These are phyloP conservation scores for Zhuqinia jingwanae DNA, from an alignment of 2,888 invertebrate species.

Conservation along the genomic window DNA sequence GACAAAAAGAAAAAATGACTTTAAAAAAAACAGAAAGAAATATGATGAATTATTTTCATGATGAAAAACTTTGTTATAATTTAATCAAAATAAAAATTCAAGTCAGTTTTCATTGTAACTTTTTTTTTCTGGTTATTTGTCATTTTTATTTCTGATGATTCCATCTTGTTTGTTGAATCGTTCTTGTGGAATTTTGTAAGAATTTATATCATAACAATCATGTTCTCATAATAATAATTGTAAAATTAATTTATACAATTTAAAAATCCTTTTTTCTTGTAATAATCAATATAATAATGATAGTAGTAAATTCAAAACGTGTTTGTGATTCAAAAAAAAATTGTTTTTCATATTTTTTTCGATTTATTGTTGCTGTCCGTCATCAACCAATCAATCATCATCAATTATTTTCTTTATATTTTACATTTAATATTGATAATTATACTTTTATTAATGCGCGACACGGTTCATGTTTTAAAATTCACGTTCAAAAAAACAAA, in stretches of 20 bases:
- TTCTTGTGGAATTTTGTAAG: conserved; percentile 51
- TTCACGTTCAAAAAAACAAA: no score
- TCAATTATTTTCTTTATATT: no score
- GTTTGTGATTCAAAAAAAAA: not conserved
- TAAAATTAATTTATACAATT: not conserved
- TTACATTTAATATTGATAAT: no score
- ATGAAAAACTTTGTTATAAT: no score
- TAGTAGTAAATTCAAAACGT: not conserved
- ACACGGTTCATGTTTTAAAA: no score
- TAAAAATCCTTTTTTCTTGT: not conserved
- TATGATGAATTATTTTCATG: not conserved
- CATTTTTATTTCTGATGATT: conserved; percentile 73
- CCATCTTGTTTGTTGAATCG: conserved; percentile 66
- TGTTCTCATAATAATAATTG: not conserved
- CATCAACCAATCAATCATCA: no score
- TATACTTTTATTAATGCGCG: no score
- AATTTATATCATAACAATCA: not conserved
- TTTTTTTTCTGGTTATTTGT: conserved; percentile 69
- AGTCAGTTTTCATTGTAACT: not conserved
- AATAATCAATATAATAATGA: not conserved
- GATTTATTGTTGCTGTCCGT: no score
- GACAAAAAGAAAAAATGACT: conserved; percentile 5
- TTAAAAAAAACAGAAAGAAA: no score
- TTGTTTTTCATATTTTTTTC: no score
- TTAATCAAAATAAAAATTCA: no score